Evolutionary conservation across 2,113 vertebrate species (phyloP), one percentile per base, ranked within the genome.

Genomic region (Solea solea): DNA sequence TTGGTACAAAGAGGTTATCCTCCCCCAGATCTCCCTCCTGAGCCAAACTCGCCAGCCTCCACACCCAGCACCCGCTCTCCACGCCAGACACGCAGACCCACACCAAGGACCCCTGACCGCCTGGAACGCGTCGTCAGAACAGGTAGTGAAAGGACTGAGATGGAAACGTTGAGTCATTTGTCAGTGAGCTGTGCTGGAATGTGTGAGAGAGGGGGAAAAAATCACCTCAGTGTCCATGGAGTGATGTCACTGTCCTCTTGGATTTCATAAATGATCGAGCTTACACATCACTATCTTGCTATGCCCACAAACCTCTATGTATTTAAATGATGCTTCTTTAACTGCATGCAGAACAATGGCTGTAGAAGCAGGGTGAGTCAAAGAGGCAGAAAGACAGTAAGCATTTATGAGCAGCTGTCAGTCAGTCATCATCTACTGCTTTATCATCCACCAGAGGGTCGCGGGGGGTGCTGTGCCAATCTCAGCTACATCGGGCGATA

Each of bases 1-100:
- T 89, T 99, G 83, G 94, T 97, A 52, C 97, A 97, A 81, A 95
- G 95, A 10, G 97, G 97, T 11, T 97, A 96, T 54, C 89, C 96
- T 62, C 94, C 90, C 14, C 94, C 95, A 0, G 95, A 95, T 61
- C 95, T 97, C 73, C 96, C 93, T 51, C 96, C 96, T 0, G 96
- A 97, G 86, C 97, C 96, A 73, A 93, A 95, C 77, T 98, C 97
- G 0, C 97, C 97, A 0, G 96, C 94, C 0, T 95, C 96, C 75
- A 96, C 96, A 1, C 97, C 97, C 0, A 92, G 93, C 87, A 94
- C 93, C 0, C 95, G 96, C 68, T 97, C 97, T 39, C 97, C 97
- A 3, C 94, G 97, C 54, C 94, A 96, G 72, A 88, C 91, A 1
- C 95, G 96, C 44, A 86, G 95, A 51, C 91, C 90, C 0, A 58